These are phyloP conservation scores for Alca torda DNA, from an alignment of 2,797 vertebrate genomes.

Conservation along the genomic window DNA sequence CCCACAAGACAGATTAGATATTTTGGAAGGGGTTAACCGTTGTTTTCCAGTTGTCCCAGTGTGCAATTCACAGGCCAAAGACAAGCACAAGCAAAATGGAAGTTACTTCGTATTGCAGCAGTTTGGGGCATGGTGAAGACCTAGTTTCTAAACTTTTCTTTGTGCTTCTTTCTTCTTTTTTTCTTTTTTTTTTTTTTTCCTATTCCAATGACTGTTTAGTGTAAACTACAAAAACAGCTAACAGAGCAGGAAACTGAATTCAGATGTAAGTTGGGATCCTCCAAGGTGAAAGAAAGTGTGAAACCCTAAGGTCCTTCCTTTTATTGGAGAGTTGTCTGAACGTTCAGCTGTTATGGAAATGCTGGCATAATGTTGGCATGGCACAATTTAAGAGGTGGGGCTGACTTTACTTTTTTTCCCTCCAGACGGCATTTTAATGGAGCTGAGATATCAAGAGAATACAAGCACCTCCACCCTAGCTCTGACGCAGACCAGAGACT, in stretches of 20 bases:
- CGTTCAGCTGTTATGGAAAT: neutral
- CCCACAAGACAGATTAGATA: neutral
- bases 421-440: fast-evolving
- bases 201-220: neutral
- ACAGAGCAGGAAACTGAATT: constrained; percentile 44
- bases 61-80: neutral
- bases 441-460: neutral
- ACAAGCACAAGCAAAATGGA: neutral
- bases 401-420: neutral
- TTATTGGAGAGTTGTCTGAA: neutral
- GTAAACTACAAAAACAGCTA: constrained; percentile 12
- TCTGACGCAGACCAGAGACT: neutral
- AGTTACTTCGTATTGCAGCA: neutral
- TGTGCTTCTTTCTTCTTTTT: too few relatives aligned
- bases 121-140: neutral
- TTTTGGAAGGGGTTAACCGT: neutral
- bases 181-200: neutral
- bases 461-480: neutral
- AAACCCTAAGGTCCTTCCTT: neutral
- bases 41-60: neutral
- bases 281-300: neutral
- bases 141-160: neutral
- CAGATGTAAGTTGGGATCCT: constrained; percentile 15
- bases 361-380: neutral
- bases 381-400: neutral